phyloP scores from a whole-genome alignment of 2,888 invertebrate genomes.

The Saturnia japonica region DNA sequence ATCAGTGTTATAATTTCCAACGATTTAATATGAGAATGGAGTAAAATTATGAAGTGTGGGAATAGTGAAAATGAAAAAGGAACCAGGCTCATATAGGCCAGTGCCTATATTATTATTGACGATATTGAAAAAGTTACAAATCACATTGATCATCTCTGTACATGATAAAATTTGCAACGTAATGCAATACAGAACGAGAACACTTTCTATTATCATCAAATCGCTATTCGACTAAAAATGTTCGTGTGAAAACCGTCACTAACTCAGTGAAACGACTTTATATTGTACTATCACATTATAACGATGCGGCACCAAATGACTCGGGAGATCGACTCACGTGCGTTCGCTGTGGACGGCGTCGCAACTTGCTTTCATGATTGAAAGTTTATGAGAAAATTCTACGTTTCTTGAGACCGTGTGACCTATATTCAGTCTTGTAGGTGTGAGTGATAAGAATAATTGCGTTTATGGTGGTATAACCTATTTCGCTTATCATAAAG shows the following conservation, averaged over 20 bases:
- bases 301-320: conserved; percentile 22
- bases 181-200: conserved; percentile 15
- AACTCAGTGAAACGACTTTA: conserved; percentile 22
- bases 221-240: conserved; percentile 13
- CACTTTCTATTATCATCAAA: conserved; percentile 22
- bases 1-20: too few relatives aligned
- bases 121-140: not conserved
- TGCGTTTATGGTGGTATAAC: not conserved
- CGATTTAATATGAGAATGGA: too few relatives aligned
- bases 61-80: not conserved
- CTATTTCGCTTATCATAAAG: not conserved
- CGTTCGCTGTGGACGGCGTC: conserved; percentile 30
- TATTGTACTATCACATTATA: conserved; percentile 23
- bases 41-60: not conserved
- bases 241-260: conserved; percentile 26
- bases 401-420: conserved; percentile 11
- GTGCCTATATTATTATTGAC: not conserved
- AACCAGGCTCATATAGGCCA: not conserved
- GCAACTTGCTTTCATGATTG: conserved; percentile 18
- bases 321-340: conserved; percentile 30
- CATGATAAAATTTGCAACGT: not conserved
- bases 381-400: conserved; percentile 22
- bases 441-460: conserved; percentile 1
- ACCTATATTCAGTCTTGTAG: conserved; percentile 10
- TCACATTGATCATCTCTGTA: not conserved